Percentiles rank a stretch among this genome's conserved stretches.
Evolutionary conservation across 2,888 invertebrate species (phyloP).

Genomic region (Trypoxylon attenuatum): DNA sequence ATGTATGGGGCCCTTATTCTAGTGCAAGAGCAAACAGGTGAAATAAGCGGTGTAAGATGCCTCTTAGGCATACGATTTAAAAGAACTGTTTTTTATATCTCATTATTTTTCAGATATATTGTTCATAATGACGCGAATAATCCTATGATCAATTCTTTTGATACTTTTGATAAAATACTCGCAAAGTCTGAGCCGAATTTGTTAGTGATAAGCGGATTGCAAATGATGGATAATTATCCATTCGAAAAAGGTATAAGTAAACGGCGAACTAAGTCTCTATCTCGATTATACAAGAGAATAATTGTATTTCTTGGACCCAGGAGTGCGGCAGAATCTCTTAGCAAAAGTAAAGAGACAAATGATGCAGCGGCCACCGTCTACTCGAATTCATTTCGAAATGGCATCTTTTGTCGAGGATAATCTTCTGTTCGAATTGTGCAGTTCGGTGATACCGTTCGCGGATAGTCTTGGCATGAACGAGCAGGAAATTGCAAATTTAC

Average conservation of each 20-base stretch:
- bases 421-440: conserved; percentile 80
- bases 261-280: conserved; percentile 34
- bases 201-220: conserved; percentile 87
- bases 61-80: neutral
- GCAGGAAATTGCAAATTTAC: conserved; percentile 87
- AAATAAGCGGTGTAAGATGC: neutral
- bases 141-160: conserved; percentile 83
- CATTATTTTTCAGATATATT: conserved; percentile 78
- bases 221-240: conserved; percentile 92
- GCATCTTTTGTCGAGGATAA: conserved; percentile 87
- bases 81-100: neutral
- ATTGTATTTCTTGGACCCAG: conserved; percentile 69
- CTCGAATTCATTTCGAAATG: conserved; percentile 89
- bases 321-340: conserved; percentile 80
- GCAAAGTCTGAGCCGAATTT: conserved; percentile 81
- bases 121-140: conserved; percentile 89
- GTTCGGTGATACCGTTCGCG: conserved; percentile 82
- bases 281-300: neutral
- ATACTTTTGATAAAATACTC: conserved; percentile 81
- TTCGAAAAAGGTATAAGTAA: conserved; percentile 77
- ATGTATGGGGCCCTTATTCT: conserved; percentile 83
- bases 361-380: conserved; percentile 77
- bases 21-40: conserved; percentile 87
- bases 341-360: conserved; percentile 82
- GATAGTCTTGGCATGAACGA: conserved; percentile 94